Evolutionary conservation across 2,888 invertebrate genomes (phyloP).

Genomic region (Ferdinandea cuprea): DNA sequence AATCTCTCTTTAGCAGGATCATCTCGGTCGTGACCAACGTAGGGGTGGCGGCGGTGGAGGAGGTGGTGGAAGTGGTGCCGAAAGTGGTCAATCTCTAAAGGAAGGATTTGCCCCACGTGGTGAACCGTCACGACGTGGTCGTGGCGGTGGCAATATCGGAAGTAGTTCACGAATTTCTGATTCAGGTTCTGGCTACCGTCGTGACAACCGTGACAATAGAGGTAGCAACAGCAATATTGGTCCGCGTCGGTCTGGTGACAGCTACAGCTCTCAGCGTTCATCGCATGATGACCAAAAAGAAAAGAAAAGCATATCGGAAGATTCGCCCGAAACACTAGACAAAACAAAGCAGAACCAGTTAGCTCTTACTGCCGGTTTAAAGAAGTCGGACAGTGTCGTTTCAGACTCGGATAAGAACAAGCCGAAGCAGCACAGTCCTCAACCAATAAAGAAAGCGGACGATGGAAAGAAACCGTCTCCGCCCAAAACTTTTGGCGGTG

Average conservation of each 20-base stretch:
- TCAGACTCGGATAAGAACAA: constrained; percentile 75
- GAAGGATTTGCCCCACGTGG: constrained; percentile 94
- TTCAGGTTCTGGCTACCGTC: constrained; percentile 81
- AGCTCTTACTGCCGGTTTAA: constrained; percentile 87
- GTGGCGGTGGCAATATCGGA: constrained; percentile 86
- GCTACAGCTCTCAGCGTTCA: constrained; percentile 73
- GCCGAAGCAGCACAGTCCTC: constrained; percentile 77
- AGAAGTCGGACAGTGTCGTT: constrained; percentile 75
- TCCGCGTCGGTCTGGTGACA: constrained; percentile 85
- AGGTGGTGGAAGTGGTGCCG: constrained; percentile 62
- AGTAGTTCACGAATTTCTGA: constrained; percentile 78
- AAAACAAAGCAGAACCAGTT: constrained; percentile 88
- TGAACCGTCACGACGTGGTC: constrained; percentile 93
- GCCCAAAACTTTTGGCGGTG: constrained; percentile 76
- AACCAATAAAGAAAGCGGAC: constrained; percentile 61
- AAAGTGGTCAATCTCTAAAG: constrained; percentile 80
- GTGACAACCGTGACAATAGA: constrained; percentile 72
- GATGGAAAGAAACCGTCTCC: constrained; percentile 74
- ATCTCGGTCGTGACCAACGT: constrained; percentile 62
- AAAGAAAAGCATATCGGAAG: constrained; percentile 79
- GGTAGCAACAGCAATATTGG: constrained; percentile 85
- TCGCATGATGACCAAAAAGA: constrained; percentile 79
- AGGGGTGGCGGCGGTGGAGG: constrained; percentile 57
- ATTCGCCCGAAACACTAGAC: constrained; percentile 84
- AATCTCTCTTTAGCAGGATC: constrained; percentile 34